These are phyloP conservation scores for Stylophora pistillata DNA, from an alignment of 64 coral and sea anemone genomes.

Conservation along the genomic window DNA sequence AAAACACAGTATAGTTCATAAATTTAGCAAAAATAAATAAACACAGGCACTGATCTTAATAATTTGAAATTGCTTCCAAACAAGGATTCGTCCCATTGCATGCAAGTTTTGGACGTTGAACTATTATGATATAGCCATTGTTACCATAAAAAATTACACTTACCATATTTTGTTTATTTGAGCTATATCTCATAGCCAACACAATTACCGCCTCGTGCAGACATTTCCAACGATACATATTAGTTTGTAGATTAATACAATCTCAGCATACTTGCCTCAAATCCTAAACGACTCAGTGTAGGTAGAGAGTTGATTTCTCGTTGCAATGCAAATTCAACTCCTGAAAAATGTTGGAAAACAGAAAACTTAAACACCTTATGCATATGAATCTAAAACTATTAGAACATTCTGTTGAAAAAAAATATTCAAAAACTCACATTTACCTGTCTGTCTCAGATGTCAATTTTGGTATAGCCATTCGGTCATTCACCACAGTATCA, in stretches of 20 bases:
- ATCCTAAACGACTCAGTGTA: neutral
- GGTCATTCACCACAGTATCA: neutral
- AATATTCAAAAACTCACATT: neutral
- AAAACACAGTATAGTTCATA: too few relatives aligned
- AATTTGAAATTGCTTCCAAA: too few relatives aligned
- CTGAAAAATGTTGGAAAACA: too few relatives aligned
- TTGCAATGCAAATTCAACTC: too few relatives aligned
- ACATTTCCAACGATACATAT: neutral
- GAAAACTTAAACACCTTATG: too few relatives aligned
- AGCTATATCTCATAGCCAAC: neutral
- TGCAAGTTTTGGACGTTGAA: too few relatives aligned
- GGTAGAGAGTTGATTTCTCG: neutral
- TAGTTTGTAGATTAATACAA: neutral
- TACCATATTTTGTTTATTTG: neutral
- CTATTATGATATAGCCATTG: too few relatives aligned
- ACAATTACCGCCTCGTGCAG: neutral
- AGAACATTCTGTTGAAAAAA: neutral
- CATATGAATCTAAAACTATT: neutral
- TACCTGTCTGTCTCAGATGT: neutral
- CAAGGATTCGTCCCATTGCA: too few relatives aligned
- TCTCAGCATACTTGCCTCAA: too few relatives aligned
- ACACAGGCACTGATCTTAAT: too few relatives aligned
- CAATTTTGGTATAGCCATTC: neutral
- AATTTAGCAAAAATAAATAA: too few relatives aligned
- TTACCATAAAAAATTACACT: neutral